These are phyloP conservation scores for Notothenia rossii DNA, from an alignment of 2,113 vertebrate genomes.

Conservation along the genomic window DNA sequence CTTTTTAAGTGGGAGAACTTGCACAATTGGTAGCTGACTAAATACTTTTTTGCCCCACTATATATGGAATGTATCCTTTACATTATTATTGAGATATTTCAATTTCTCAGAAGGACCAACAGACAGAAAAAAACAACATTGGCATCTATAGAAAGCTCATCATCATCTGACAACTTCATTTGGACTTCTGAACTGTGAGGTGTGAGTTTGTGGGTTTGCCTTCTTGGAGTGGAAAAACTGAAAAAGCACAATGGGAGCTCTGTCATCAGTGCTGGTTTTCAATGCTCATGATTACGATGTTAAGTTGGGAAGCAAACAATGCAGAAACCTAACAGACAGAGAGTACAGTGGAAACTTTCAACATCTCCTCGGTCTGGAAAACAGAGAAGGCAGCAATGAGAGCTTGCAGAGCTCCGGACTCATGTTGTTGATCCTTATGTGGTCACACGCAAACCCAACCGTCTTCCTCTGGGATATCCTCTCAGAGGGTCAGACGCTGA, in stretches of 20 bases:
- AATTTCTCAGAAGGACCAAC: not conserved
- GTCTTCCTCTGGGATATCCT: slow-evolving; percentile 67
- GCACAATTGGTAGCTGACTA: too few relatives aligned
- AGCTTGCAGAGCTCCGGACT: slow-evolving; percentile 47
- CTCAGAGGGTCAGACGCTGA: slow-evolving; percentile 49
- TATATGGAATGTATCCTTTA: too few relatives aligned
- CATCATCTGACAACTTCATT: slow-evolving; percentile 27
- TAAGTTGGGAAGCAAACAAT: slow-evolving; percentile 57
- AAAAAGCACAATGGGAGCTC: slow-evolving; percentile 39
- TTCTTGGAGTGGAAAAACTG: slow-evolving; percentile 48
- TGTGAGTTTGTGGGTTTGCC: slow-evolving; percentile 55
- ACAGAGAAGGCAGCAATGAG: slow-evolving; percentile 42
- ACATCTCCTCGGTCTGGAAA: slow-evolving; percentile 45
- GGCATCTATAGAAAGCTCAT: not conserved
- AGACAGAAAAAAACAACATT: not conserved
- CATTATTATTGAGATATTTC: not conserved
- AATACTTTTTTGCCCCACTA: too few relatives aligned
- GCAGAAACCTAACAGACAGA: slow-evolving; percentile 16
- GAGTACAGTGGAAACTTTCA: slow-evolving; percentile 48
- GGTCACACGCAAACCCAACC: slow-evolving; percentile 71
- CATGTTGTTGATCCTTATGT: slow-evolving; percentile 76
- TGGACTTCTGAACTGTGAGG: slow-evolving; percentile 52
- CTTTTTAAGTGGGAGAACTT: too few relatives aligned
- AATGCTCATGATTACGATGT: slow-evolving; percentile 24
- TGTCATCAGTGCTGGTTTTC: slow-evolving; percentile 31